Base-by-base conservation (phyloP, 2,888 invertebrate species). In the Xestia c-nigrum region DNA sequence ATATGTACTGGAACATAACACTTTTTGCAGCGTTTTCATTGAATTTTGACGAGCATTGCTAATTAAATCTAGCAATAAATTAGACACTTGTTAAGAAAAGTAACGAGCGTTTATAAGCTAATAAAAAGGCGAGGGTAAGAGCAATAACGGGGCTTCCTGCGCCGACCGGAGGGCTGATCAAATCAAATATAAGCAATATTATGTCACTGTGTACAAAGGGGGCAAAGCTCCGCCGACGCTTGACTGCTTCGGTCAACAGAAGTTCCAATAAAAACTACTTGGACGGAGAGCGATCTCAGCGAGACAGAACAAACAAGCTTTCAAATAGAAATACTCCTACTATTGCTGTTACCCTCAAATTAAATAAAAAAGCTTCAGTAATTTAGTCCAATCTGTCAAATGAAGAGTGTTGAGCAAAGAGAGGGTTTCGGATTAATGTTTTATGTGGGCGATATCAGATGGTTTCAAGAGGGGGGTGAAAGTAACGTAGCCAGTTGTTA, bases 331-430 rank as follows among this genome's bases (percentile, higher is more conserved):
- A 91, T 90, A 89, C 94, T 93, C 92, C 91, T 91, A 90, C 90
- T 90, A 91, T 93, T 93, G 90, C 90, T 91, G 93, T 94, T 94
- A 92, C 95, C 94, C 94, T 95, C 91, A 95, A 95, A 96, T 96
- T 95, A 95, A 96, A 96, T 95, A 96, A 95, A 96, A 96, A 95
- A 94, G 92, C 94, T 94, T 92, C 91, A 93, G 93, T 95, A 94
- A 96, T 95, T 94, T 94, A 95, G 95, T 93, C 91, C 95, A 95
- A 96, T 96, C 96, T 96, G 96, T 96, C 96, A 96, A 96, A 96
- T 95, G 95, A 94, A 96, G 95, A 96, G 96, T 96, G 96, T 93
- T 96, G 88, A 92, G 96, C 94, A 96, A 96, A 96, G 96, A 96
- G 93, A 96, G 96, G 96, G 94, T 91, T 87, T 90, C 80, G 90